Base-by-base conservation (phyloP, 2,888 invertebrate species). In the Tiliacea aurago region DNA sequence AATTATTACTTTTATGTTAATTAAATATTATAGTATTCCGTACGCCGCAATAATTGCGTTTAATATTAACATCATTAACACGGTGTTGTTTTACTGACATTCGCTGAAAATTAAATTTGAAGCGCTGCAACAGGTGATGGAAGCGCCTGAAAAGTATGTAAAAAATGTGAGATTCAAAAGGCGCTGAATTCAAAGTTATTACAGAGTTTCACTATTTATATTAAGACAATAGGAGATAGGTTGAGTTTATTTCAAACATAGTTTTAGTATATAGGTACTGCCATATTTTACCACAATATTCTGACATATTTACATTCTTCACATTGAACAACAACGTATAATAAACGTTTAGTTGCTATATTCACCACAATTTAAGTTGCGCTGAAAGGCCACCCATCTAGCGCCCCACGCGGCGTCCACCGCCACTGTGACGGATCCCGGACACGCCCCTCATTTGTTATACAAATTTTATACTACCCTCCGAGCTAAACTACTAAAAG, bases 381-480 rank as follows among this genome's bases (percentile, higher is more conserved):
- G 64, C 73, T 84, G 67, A 79, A 86, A 85, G 84, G 93, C 96
- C 96, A 96, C 96, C 96, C 96, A 96, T 94, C 94, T 91, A 92
- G 95, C 92, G 89, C 94, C 94, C 92, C 95, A 95, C 96, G 90
- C 94, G 86, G 88, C 89, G 90, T 89, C 89, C 87, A 83, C 87
- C 85, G 95, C 96, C 95, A 95, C 96, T 96, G 96, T 96, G 96
- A 95, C 96, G 95, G 95, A 96, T 96, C 89, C 95, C 90, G 84
- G 88, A 51, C 93, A 93, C 96, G 95, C 96, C 96, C 94, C 95
- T 95, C 95, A 96, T 96, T 95, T 96, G 95, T 96, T 96, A 96
- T 96, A 96, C 96, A 96, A 96, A 96, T 96, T 96, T 96, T 95
- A 96, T 95, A 95, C 95, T 95, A 95, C 95, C 96, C 96, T 96